Conservation (phyloP, 1,140 invertebrate genomes). For the Caerostris darwini region DNA sequence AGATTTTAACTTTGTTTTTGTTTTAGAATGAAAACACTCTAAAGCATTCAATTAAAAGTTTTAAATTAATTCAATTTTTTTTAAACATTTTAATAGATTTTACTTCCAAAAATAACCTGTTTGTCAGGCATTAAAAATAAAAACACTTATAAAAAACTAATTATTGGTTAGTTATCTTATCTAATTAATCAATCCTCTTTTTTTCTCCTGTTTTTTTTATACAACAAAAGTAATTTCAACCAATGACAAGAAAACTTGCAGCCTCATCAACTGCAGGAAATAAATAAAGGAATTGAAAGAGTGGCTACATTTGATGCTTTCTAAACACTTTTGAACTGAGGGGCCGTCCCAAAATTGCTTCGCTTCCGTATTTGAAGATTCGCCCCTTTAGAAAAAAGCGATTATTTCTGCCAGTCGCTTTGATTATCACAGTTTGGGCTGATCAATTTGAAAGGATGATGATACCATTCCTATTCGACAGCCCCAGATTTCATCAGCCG, state of each 20-base stretch:
- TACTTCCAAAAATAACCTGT: too few species aligned
- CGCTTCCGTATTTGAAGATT: too few species aligned
- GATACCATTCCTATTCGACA: not conserved
- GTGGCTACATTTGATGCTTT: not conserved
- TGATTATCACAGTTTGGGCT: not conserved
- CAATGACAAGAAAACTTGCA: not conserved
- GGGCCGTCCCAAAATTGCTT: not conserved
- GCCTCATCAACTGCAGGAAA: not conserved
- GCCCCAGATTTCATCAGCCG: not conserved
- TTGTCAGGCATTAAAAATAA: too few species aligned
- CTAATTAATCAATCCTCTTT: not conserved
- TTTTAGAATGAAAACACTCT: not conserved
- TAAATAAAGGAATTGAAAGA: not conserved
- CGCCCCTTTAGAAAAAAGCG: not conserved
- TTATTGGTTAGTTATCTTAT: not conserved
- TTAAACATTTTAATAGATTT: not conserved
- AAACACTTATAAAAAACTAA: too few species aligned
- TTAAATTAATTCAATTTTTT: not conserved
- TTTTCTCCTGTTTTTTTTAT: not conserved
- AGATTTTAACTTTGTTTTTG: too few species aligned
- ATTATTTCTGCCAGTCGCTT: not conserved
- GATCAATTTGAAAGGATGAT: not conserved
- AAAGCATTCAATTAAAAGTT: not conserved
- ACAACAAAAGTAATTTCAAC: not conserved
- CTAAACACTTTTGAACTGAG: not conserved